phyloP scores from a whole-genome alignment of 2,797 vertebrate species.

The Argyrosomus regius region DNA sequence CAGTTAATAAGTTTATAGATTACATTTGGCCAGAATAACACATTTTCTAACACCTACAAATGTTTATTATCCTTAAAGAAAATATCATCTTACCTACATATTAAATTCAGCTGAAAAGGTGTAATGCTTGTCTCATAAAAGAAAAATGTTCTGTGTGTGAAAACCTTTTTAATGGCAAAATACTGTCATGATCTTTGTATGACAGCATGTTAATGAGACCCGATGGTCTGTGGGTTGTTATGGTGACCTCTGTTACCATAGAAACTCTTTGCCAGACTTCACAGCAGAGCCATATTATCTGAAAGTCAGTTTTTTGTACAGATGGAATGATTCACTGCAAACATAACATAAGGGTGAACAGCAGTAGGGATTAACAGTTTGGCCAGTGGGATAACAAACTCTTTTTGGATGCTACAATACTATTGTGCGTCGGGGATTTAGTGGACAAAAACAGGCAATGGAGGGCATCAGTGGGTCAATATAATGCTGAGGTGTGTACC shows the following conservation, averaged over 20 bases:
- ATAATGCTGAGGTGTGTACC: conserved; percentile 71
- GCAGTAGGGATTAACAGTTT: conserved; percentile 73
- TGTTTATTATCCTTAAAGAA: background rate
- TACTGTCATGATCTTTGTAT: conserved; percentile 4
- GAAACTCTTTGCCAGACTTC: conserved; percentile 52
- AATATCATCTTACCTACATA: background rate
- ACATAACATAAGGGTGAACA: conserved; percentile 58
- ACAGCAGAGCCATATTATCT: conserved; percentile 43
- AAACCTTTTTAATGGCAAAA: conserved; percentile 3
- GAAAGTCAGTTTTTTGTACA: conserved; percentile 58
- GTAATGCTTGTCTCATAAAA: background rate
- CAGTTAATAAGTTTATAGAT: background rate
- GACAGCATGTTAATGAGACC: conserved; percentile 31
- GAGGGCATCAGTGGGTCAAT: conserved; percentile 53
- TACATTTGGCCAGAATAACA: background rate
- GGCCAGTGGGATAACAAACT: conserved; percentile 68
- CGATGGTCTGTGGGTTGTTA: conserved; percentile 51
- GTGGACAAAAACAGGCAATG: conserved; percentile 71
- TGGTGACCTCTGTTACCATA: conserved; percentile 58
- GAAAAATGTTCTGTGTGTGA: background rate
- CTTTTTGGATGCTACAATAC: conserved; percentile 66
- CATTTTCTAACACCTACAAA: background rate
- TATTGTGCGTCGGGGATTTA: conserved; percentile 72
- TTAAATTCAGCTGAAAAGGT: background rate
- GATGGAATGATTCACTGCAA: conserved; percentile 67